phyloP scores from a whole-genome alignment of 2,888 invertebrate species.

The Chaetoderma sp. region DNA sequence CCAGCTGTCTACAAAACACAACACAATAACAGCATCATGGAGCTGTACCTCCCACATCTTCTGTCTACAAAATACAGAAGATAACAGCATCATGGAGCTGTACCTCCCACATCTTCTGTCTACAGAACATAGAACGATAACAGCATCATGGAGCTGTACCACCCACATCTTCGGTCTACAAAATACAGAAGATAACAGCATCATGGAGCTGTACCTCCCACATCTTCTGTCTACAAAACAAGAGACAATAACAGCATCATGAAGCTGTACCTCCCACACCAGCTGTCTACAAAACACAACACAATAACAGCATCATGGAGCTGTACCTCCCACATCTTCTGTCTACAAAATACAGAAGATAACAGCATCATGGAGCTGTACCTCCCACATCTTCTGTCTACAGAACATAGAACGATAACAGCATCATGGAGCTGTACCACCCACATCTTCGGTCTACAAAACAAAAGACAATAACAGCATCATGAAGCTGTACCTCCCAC shows the following conservation, averaged over 20 bases:
- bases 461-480: constrained; percentile 59
- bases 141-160: background rate
- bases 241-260: background rate
- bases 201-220: constrained; percentile 72
- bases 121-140: constrained; percentile 57
- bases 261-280: background rate
- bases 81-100: background rate
- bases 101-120: background rate
- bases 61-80: constrained; percentile 45
- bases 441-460: constrained; percentile 68
- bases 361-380: background rate
- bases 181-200: constrained; percentile 55
- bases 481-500: constrained; percentile 71
- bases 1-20: constrained; percentile 62
- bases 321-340: constrained; percentile 69
- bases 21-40: constrained; percentile 70
- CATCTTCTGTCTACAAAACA: constrained; percentile 55
- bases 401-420: constrained; percentile 44
- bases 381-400: background rate
- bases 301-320: constrained; percentile 71
- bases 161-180: background rate
- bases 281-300: constrained; percentile 47
- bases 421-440: constrained; percentile 71
- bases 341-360: constrained; percentile 45
- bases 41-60: constrained; percentile 70